Conservation (phyloP, 1,140 invertebrate species). For the Amyelois transitella region DNA sequence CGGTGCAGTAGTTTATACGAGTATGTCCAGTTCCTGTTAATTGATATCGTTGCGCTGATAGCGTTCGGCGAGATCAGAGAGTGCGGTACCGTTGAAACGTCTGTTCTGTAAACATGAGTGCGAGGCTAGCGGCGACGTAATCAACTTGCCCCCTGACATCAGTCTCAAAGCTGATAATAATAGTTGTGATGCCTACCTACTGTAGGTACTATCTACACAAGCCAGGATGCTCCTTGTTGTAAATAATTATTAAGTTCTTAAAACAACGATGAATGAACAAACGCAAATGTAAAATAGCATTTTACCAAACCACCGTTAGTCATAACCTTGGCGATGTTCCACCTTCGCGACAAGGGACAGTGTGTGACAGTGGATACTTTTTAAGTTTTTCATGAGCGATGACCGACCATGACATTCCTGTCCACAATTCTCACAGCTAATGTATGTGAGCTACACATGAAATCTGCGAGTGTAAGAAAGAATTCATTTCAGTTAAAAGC, state of each 20-base stretch:
- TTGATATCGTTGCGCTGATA: conserved; percentile 26
- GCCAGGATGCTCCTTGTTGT: no score
- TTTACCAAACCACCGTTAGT: background rate
- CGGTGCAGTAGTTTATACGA: conserved; percentile 18
- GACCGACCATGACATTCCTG: conserved; percentile 39
- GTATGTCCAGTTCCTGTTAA: conserved; percentile 32
- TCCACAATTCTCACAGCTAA: background rate
- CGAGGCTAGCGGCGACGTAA: conserved; percentile 38
- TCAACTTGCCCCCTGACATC: conserved; percentile 57
- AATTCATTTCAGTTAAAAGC: background rate
- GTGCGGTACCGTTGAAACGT: conserved; percentile 34
- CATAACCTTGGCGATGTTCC: conserved; percentile 18
- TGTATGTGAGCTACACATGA: conserved; percentile 16
- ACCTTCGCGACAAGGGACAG: conserved; percentile 28
- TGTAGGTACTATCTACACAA: no score
- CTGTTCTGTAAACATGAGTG: conserved; percentile 34
- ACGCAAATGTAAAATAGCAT: background rate
- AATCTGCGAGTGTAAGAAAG: no score
- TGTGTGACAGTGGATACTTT: conserved; percentile 24
- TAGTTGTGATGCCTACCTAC: background rate
- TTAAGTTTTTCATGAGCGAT: conserved; percentile 42
- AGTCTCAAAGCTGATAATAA: conserved; percentile 30
- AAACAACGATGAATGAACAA: no score
- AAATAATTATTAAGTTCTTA: no score
- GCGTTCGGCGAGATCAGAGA: conserved; percentile 51